Conservation (phyloP, 2,113 vertebrate genomes). For the Panthera uncia region DNA sequence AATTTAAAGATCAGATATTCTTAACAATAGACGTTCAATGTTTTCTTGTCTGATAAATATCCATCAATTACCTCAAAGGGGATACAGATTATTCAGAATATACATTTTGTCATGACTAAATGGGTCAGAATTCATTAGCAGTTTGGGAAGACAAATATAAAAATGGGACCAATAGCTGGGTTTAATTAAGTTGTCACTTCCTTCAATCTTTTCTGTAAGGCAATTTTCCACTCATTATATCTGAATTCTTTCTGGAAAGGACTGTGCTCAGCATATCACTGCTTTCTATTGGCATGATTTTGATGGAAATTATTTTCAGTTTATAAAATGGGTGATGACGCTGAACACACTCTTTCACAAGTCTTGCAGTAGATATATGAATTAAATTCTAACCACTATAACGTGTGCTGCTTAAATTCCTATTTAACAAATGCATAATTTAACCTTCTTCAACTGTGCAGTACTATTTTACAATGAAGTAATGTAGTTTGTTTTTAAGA, state of each 20-base stretch:
- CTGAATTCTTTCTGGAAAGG: constrained; percentile 20
- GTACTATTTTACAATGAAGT: not conserved
- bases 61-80: not conserved
- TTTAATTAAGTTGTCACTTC: constrained; percentile 43
- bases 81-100: not conserved
- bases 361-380: not conserved
- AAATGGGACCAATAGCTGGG: not conserved
- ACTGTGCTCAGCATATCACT: not conserved
- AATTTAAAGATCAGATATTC: constrained; percentile 59
- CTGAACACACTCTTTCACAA: constrained; percentile 3
- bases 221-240: constrained; percentile 36
- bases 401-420: not conserved
- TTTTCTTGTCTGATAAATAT: constrained; percentile 34
- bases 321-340: not conserved
- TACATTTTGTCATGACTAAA: not conserved
- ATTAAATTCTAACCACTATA: not conserved
- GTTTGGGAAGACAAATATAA: constrained; percentile 42
- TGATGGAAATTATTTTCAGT: not conserved
- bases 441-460: not conserved
- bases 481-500: not conserved
- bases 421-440: not conserved
- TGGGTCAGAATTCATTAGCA: constrained; percentile 33
- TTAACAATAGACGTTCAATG: not conserved
- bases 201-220: constrained; percentile 24
- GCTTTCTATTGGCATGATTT: not conserved